A percentile compares a stretch with the other conserved stretches of the same genome.
Conservation (phyloP, 2,888 invertebrate species). For the Dolichopus griseipennis region DNA sequence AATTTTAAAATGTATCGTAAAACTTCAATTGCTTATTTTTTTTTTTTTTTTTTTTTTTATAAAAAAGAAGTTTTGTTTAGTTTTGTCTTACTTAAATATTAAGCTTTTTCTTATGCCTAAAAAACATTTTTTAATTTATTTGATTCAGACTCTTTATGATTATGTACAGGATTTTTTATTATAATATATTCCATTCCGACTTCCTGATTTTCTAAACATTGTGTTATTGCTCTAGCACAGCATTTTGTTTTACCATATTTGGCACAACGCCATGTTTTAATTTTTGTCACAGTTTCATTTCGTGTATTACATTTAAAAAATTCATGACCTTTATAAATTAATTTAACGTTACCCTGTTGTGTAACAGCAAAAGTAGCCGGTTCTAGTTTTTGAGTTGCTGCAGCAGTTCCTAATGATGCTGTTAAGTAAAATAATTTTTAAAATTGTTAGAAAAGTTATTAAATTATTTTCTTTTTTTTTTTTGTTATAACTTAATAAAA, state of each 20-base stretch:
- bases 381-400: not conserved
- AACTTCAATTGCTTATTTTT: no score
- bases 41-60: no score
- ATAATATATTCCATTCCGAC: conserved; percentile 19
- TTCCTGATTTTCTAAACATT: conserved; percentile 8
- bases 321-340: conserved; percentile 21
- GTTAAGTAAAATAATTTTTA: no score
- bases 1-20: no score
- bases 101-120: no score
- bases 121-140: no score
- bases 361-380: conserved; percentile 17
- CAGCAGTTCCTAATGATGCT: no score
- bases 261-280: conserved; percentile 24
- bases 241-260: conserved; percentile 25
- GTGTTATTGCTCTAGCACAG: conserved; percentile 24
- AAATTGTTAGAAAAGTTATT: no score
- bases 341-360: conserved; percentile 25
- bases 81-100: no score
- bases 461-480: no score
- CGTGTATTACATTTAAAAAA: not conserved
- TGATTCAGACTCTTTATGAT: not conserved
- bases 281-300: not conserved
- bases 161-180: not conserved
- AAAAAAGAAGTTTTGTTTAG: no score
- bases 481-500: no score